A percentile compares a stretch with the other conserved stretches of the same genome.
These are phyloP conservation scores for Hippasteria phrygiana DNA, from an alignment of 53 echinoderm and acorn worm species.

Conservation along the genomic window DNA sequence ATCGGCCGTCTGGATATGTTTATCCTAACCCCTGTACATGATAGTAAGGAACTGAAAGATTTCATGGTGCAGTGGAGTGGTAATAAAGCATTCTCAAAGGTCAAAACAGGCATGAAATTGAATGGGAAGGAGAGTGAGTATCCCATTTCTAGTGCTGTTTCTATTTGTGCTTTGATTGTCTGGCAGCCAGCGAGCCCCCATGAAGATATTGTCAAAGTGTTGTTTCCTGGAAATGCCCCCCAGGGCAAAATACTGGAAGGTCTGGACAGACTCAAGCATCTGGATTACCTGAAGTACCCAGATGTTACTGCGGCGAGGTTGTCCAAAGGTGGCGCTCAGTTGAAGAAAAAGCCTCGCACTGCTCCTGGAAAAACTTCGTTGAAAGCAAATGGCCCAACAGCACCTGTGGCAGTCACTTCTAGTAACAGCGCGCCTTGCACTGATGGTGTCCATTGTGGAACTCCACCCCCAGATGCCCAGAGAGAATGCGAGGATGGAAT, in stretches of 20 bases:
- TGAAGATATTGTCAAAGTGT: slow-evolving; percentile 94
- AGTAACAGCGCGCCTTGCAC: slow-evolving; percentile 54
- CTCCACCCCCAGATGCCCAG: slow-evolving; percentile 14
- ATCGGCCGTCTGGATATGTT: slow-evolving; percentile 98
- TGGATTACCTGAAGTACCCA: slow-evolving; percentile 87
- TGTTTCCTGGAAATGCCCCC: slow-evolving; percentile 98
- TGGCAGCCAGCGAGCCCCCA: slow-evolving; percentile 96
- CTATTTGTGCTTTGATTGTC: slow-evolving; percentile 97
- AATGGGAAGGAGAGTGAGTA: slow-evolving; percentile 94
- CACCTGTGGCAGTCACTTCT: slow-evolving; percentile 30
- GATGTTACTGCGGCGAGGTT: slow-evolving; percentile 72
- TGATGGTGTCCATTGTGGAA: slow-evolving; percentile 83
- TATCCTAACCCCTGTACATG: slow-evolving; percentile 90
- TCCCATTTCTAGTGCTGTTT: slow-evolving; percentile 84
- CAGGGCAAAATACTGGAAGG: slow-evolving; percentile 96
- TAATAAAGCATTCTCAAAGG: slow-evolving; percentile 87
- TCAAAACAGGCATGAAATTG: slow-evolving; percentile 93
- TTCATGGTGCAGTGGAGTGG: slow-evolving; percentile 92
- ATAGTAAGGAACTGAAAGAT: slow-evolving; percentile 97
- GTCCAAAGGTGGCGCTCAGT: slow-evolving; percentile 59
- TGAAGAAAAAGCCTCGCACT: slow-evolving; percentile 71
- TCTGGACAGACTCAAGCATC: slow-evolving; percentile 88
- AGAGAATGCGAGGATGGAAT: slow-evolving; percentile 8
- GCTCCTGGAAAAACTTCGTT: slow-evolving; percentile 60
- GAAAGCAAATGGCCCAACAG: slow-evolving; percentile 83